Conservation (phyloP, 2,113 vertebrate genomes). For the Salminus brasiliensis region DNA sequence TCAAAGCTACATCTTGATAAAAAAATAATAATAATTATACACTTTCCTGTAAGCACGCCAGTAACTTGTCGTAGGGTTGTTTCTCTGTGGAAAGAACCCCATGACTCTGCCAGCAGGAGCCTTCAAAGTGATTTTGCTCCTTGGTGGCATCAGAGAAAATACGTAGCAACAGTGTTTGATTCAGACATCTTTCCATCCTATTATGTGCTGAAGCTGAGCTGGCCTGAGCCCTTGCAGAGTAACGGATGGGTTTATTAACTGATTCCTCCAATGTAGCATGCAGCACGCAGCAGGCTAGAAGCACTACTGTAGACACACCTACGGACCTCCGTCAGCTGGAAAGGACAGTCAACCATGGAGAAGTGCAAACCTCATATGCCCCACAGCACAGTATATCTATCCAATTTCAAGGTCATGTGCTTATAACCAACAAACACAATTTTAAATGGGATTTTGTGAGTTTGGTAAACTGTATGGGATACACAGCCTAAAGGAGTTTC, state of each 20-base stretch:
- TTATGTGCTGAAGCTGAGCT: conserved; percentile 5
- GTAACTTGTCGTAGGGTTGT: background rate
- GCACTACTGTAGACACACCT: conserved; percentile 19
- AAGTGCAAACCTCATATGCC: conserved; percentile 28
- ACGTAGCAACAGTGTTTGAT: background rate
- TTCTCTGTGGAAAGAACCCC: background rate
- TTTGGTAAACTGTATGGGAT: conserved; percentile 44
- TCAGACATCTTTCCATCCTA: background rate
- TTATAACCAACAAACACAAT: conserved; percentile 45
- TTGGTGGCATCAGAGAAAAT: conserved; percentile 2
- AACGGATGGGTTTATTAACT: conserved; percentile 2
- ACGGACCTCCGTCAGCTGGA: conserved; percentile 12
- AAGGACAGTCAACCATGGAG: conserved; percentile 36
- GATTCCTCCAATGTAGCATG: background rate
- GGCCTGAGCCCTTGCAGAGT: background rate
- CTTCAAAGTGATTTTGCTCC: conserved; percentile 3
- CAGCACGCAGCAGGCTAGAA: background rate
- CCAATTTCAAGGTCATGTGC: conserved; percentile 52
- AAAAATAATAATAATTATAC: too few relatives aligned
- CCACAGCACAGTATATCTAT: conserved; percentile 43
- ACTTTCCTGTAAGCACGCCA: background rate
- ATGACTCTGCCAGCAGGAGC: background rate
- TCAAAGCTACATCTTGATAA: too few relatives aligned
- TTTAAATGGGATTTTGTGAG: conserved; percentile 42
- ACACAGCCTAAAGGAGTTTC: conserved; percentile 34